Base-by-base conservation (phyloP, 2,797 vertebrate species). In the Craterocephalus amniculus region DNA sequence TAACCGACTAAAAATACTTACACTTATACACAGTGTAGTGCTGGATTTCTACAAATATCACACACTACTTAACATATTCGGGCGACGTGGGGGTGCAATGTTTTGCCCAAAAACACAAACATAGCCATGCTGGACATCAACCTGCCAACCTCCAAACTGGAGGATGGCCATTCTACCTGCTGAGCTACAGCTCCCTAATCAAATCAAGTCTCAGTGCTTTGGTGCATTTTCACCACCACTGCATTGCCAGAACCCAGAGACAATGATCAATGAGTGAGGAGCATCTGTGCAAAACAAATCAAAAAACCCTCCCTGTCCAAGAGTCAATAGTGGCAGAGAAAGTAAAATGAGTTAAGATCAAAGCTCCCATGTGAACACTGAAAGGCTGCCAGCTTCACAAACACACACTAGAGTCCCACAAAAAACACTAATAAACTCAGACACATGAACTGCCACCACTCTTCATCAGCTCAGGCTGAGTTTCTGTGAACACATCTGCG, bases 291-390 rank as follows among this genome's bases (percentile, higher is more conserved):
- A 22, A 24, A 51, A 24, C n/a, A 59, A 38, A 58, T 58, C 70
- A 27, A 63, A 14, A 12, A 0, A 32, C 48, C 13, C 31, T 51
- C 45, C 49, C 57, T 13, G 22, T 29, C 22, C 14, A 3, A 59
- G 66, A 29, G 68, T 62, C 58, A 40, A 51, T 4, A 61, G 26
- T 49, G 57, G n/a, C 56, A 63, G 66, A 72, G 27, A 22, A 79
- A 76, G 76, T 78, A 61, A 72, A 61, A 78, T 69, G 34, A 34
- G 56, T 0, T 63, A 58, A 20, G 66, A 74, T 81, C 76, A 78
- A 72, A 83, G 70, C 67, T 51, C 14, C 63, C 43, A 51, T 58
- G 58, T 16, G 48, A 14, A 2, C 49, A 24, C 12, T 2, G 67
- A 77, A 61, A 70, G 27, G 38, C 67, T 52, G 61, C 32, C 40